Base-by-base conservation (phyloP, 2,888 invertebrate genomes). In the Tetranychus piercei region DNA sequence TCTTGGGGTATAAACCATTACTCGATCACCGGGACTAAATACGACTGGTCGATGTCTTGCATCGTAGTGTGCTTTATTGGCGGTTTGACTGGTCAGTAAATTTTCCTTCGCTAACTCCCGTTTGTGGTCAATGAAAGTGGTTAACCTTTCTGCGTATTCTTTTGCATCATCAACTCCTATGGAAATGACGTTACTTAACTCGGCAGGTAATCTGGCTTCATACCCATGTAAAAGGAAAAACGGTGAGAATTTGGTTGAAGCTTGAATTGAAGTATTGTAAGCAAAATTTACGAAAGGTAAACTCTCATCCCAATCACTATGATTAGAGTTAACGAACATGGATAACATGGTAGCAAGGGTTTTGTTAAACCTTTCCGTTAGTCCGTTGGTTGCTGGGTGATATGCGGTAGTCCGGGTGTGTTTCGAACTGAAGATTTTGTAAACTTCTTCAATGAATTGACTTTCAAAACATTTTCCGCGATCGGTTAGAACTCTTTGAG, bases 311-410 rank as follows among this genome's bases (percentile, higher is more conserved):
- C 79, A 80, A 18, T 77, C 74, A 3, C 23, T 69, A 9, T 78
- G 78, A 9, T 44, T n/a, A 2, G 55, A 23, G 9, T 74, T 74
- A 9, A 79, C 77, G 65, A 77, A 79, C 22, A 72, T 73, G 0
- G 78, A 75, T 1, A 80, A 34, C 78, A 79, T 78, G 8, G 74
- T 73, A 0, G 77, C 76, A 7, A 80, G 22, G 1, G 77, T 78
- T 22, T 74, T 71, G 70, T 80, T 80, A 55, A 78, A 76, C 6
- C 77, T 65, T 75, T 80, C 80, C 0, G 75, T 76, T 1, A 79
- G 44, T 0, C 80, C 80, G 64, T 80, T 79, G 1, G 64, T 64
- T 44, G 77, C 44, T 0, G 79, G 78, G 5, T 77, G 75, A 73
- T 76, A 79, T 0, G 77, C 73, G 7, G 76, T 74, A 18, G 79